A percentile compares a stretch with the other conserved stretches of the same genome.
Conservation (phyloP, 2,113 vertebrate species). For the Grus americana region DNA sequence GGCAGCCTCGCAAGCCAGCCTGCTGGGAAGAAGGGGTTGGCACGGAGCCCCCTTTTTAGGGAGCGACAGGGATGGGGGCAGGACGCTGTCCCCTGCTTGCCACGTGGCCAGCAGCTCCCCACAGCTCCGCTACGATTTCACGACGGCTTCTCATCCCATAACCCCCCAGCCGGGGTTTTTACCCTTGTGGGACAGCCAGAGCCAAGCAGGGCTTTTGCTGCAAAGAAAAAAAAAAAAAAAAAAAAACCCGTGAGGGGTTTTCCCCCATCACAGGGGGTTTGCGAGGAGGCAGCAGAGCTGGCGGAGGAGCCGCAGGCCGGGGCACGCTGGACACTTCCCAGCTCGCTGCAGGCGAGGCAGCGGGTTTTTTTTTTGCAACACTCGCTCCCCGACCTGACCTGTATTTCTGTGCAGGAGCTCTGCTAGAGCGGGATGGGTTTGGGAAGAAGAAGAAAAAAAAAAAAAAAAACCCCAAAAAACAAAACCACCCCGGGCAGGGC, state of each 20-base stretch:
- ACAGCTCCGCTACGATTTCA: rapidly evolving
- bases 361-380: not conserved
- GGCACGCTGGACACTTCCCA: not conserved
- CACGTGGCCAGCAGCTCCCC: not conserved
- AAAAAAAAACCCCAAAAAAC: no score
- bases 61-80: not conserved
- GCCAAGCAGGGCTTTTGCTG: not conserved
- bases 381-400: not conserved
- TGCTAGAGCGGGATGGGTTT: rapidly evolving
- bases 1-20: not conserved
- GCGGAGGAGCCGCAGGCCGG: not conserved
- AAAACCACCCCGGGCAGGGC: not conserved
- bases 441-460: not conserved
- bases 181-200: no score
- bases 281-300: not conserved
- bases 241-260: not conserved
- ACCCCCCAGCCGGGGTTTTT: not conserved
- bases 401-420: not conserved
- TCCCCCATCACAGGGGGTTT: not conserved
- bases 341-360: not conserved
- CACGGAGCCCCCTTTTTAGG: not conserved
- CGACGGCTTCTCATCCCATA: not conserved
- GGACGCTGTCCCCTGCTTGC: not conserved
- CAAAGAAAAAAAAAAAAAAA: no score
- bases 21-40: not conserved